Evolutionary conservation across 2,888 invertebrate species (phyloP).

Genomic region (Pinctada fucata): DNA sequence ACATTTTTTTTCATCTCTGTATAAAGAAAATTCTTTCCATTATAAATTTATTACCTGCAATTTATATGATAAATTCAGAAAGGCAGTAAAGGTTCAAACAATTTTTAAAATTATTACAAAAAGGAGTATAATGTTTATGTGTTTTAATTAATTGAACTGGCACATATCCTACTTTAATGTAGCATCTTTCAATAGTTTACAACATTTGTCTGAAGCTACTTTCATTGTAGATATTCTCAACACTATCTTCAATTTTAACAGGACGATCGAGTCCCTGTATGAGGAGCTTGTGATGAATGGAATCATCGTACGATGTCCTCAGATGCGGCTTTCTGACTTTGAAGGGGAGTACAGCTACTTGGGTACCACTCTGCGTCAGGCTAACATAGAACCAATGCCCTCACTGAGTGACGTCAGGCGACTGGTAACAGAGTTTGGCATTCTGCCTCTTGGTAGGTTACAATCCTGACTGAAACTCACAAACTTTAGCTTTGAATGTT

Average conservation of each 20-base stretch:
- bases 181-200: too few relatives aligned
- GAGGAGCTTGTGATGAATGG: slow-evolving; percentile 94
- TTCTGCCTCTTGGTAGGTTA: slow-evolving; percentile 86
- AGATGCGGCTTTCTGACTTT: slow-evolving; percentile 83
- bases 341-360: slow-evolving; percentile 85
- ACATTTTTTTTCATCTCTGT: too few relatives aligned
- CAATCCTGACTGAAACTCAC: neutral
- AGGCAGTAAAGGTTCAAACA: too few relatives aligned
- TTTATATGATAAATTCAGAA: too few relatives aligned
- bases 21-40: too few relatives aligned
- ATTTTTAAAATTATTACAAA: too few relatives aligned
- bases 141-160: too few relatives aligned
- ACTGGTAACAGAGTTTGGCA: slow-evolving; percentile 90
- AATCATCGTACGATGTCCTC: slow-evolving; percentile 88
- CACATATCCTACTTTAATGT: too few relatives aligned
- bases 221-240: too few relatives aligned
- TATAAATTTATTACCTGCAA: too few relatives aligned
- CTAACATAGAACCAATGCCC: slow-evolving; percentile 81
- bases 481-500: neutral
- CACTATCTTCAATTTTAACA: slow-evolving; percentile 38
- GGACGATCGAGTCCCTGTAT: slow-evolving; percentile 84
- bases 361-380: slow-evolving; percentile 76
- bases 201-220: too few relatives aligned
- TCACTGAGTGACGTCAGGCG: slow-evolving; percentile 90
- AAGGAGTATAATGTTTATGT: too few relatives aligned